Evolutionary conservation across 2,113 vertebrate genomes (phyloP).

Genomic region (Pardalotus punctatus): DNA sequence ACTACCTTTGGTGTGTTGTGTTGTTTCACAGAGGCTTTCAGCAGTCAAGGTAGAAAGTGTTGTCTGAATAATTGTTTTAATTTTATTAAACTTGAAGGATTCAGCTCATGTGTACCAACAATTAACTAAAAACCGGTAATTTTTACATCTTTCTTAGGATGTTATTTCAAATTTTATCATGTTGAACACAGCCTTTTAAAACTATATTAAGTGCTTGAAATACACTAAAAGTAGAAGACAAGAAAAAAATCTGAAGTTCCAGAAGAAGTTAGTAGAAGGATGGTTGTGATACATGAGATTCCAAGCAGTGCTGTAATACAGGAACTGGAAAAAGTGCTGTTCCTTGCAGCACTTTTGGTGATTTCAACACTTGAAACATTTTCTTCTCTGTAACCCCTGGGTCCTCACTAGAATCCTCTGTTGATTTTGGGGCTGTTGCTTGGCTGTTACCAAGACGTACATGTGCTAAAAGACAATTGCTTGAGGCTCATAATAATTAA

Average conservation of each 20-base stretch:
- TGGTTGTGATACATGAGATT: not conserved
- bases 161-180: not conserved
- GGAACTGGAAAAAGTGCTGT: not conserved
- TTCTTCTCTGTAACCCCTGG: not conserved
- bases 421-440: not conserved
- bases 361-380: not conserved
- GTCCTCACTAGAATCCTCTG: not conserved
- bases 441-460: not conserved
- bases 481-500: not conserved
- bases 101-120: not conserved
- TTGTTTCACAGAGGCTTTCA: not conserved
- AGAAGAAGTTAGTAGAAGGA: not conserved
- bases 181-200: not conserved
- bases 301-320: not conserved
- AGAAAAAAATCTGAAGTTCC: not conserved
- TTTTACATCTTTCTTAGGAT: not conserved
- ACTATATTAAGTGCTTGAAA: not conserved
- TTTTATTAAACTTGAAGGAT: not conserved
- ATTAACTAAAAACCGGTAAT: not conserved
- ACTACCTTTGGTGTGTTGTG: not conserved
- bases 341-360: not conserved
- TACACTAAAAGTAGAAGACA: not conserved
- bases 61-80: not conserved
- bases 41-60: not conserved
- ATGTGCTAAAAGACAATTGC: rapidly evolving